Percentiles rank a stretch among this genome's conserved stretches.
Evolutionary conservation across 2,888 invertebrate genomes (phyloP).

Genomic region (Athalia rosae): DNA sequence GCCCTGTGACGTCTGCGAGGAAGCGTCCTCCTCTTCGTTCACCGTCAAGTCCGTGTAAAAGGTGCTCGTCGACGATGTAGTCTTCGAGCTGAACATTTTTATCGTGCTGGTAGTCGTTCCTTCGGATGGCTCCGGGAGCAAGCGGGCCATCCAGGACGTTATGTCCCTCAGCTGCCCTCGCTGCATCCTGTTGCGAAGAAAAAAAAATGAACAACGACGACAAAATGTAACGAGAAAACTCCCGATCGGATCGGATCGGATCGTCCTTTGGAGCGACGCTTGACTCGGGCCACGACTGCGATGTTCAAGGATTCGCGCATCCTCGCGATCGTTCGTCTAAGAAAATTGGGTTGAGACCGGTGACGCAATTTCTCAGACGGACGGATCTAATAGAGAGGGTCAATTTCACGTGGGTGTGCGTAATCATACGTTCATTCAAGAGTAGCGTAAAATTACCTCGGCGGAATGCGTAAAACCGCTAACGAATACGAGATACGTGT

Average conservation of each 20-base stretch:
- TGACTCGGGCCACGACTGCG: not conserved
- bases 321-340: not conserved
- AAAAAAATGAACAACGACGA: not conserved
- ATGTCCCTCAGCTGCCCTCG: conserved; percentile 68
- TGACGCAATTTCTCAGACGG: conserved; percentile 1
- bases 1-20: conserved; percentile 50
- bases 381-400: conserved; percentile 10
- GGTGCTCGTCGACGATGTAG: conserved; percentile 64
- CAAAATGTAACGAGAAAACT: not conserved
- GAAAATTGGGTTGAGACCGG: not conserved
- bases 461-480: not conserved
- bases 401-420: not conserved
- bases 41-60: conserved; percentile 68
- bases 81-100: conserved; percentile 71
- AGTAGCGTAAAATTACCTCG: conserved; percentile 5
- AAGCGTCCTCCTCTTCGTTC: conserved; percentile 53
- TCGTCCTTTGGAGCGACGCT: not conserved
- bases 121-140: conserved; percentile 65
- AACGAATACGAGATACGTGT: not conserved
- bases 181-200: conserved; percentile 63
- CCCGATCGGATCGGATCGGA: not conserved
- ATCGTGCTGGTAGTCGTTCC: conserved; percentile 56
- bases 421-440: conserved; percentile 29
- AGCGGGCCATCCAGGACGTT: conserved; percentile 66
- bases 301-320: not conserved